Evolutionary conservation across 2,797 vertebrate species (phyloP).

Genomic region (Prionace glauca): DNA sequence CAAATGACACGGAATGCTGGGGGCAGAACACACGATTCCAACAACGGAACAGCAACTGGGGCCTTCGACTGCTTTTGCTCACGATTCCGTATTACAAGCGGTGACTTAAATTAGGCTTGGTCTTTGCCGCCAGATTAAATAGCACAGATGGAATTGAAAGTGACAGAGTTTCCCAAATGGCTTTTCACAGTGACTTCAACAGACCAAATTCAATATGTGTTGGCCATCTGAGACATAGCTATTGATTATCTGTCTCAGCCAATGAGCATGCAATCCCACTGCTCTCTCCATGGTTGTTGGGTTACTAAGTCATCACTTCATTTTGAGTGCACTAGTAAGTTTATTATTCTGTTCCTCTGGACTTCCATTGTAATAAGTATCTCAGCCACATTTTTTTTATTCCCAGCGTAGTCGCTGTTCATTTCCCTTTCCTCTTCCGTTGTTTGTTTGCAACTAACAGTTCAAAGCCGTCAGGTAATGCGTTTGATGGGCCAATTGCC

Average conservation of each 20-base stretch:
- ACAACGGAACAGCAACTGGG: background rate
- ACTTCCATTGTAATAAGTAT: slow-evolving; percentile 25
- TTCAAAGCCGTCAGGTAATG: background rate
- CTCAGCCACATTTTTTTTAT: background rate
- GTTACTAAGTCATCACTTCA: slow-evolving; percentile 24
- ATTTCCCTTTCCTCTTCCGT: background rate
- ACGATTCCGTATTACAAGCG: background rate
- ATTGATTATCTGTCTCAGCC: slow-evolving; percentile 79
- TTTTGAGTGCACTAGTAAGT: slow-evolving; percentile 7
- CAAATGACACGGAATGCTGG: background rate
- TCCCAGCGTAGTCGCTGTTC: background rate
- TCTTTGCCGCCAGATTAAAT: slow-evolving; percentile 56
- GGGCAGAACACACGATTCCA: background rate
- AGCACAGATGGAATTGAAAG: slow-evolving; percentile 64
- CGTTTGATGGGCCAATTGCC: background rate
- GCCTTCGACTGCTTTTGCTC: background rate
- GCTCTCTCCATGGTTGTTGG: background rate
- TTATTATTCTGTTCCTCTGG: slow-evolving; percentile 18
- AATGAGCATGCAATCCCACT: slow-evolving; percentile 56
- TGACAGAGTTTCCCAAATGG: slow-evolving; percentile 68
- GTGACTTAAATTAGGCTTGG: background rate
- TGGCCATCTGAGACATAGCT: slow-evolving; percentile 59
- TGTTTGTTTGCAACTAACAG: background rate
- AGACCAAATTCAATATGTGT: slow-evolving; percentile 77
- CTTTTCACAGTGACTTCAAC: slow-evolving; percentile 79